Base-by-base conservation (phyloP, 2,113 vertebrate species). In the Melanotaenia duboulayi region DNA sequence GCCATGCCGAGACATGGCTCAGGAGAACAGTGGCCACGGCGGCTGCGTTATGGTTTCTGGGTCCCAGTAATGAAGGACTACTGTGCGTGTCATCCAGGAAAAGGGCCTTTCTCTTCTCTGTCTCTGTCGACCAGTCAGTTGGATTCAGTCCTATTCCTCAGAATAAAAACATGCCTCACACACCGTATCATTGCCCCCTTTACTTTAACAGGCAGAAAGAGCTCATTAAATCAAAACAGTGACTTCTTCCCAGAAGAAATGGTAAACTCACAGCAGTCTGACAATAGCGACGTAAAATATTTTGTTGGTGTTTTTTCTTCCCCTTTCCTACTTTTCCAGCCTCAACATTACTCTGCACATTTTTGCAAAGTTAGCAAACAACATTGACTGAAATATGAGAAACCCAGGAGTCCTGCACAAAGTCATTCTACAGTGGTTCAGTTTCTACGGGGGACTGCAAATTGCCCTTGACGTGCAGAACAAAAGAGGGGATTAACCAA, bases 41-140 rank as follows among this genome's bases (percentile, higher is more conserved):
- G 87, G 86, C 44, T 55, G 57, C 63, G 82, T 87, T 90, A 71
- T 83, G 83, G 86, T 90, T 88, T 81, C 69, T 71, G 66, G 57
- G 72, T 76, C 77, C 55, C 74, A 40, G 79, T 91, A 91, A 90
- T 93, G 89, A 90, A 86, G 87, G 89, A 81, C 76, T 90, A 74
- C 80, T n/a, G 80, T 81, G 74, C 85, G 82, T 89, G 88, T 87
- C 85, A 85, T 92, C 81, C 77, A 87, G 70, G 80, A 84, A 89
- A 78, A 74, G n/a, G 67, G 73, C 78, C 80, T 77, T 73, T 81
- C 80, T 76, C 82, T 69, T 58, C 78, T 84, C 65, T 77, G 83
- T 46, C 51, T 87, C 67, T 87, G 85, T 56, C 55, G 39, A 13
- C 37, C 10, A 60, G 88, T 88, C 91, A 90, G 86, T 79, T 91